phyloP scores from a whole-genome alignment of 1,140 invertebrate species.

The Patella vulgata region DNA sequence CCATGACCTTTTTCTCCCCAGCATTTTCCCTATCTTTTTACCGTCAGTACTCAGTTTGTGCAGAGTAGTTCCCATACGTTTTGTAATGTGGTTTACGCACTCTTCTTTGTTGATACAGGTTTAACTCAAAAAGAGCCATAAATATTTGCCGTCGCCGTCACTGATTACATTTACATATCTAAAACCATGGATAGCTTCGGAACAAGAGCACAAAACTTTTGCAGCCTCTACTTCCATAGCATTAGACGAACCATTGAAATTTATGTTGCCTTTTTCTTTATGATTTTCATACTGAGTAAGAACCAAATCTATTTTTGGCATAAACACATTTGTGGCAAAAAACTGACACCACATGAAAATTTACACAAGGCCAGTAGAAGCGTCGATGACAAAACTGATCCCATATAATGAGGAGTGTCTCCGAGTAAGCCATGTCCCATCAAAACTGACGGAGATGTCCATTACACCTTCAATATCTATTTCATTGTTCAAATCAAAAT shows the following conservation, averaged over 20 bases:
- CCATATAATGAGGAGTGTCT: neutral
- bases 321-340: neutral
- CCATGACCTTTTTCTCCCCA: constrained; percentile 14
- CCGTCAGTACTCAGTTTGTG: constrained; percentile 13
- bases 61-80: constrained; percentile 13
- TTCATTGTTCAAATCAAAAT: no score
- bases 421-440: constrained; percentile 4
- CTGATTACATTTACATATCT: neutral
- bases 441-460: neutral
- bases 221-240: neutral
- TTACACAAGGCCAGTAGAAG: neutral
- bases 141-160: no score
- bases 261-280: no score
- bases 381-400: constrained; percentile 3
- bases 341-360: neutral
- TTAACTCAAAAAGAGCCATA: no score
- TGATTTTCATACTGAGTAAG: no score
- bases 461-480: neutral
- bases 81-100: constrained; percentile 20
- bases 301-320: no score
- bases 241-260: no score
- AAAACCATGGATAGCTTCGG: neutral
- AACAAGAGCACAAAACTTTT: constrained; percentile 1
- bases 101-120: constrained; percentile 14
- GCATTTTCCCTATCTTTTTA: constrained; percentile 2